phyloP scores from a whole-genome alignment of 2,888 invertebrate species.

The Syritta pipiens region DNA sequence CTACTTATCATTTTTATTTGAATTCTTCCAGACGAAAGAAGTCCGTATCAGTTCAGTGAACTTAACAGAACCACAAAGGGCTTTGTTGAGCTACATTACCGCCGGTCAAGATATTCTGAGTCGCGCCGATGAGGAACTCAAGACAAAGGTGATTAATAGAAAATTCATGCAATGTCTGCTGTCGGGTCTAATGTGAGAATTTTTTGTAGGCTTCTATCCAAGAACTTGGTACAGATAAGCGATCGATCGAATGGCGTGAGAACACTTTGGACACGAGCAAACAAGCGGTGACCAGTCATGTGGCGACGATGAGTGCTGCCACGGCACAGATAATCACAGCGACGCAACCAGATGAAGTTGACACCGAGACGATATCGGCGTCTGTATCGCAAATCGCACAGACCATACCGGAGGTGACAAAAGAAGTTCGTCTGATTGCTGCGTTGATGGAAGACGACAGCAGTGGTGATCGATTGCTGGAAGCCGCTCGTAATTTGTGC shows the following conservation, averaged over 20 bases:
- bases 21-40: slow-evolving; percentile 77
- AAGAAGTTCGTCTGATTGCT: slow-evolving; percentile 89
- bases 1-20: not conserved
- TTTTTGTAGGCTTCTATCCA: slow-evolving; percentile 81
- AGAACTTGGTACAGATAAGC: slow-evolving; percentile 89
- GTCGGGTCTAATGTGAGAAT: not conserved
- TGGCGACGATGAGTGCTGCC: slow-evolving; percentile 99
- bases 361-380: slow-evolving; percentile 96
- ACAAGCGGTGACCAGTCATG: slow-evolving; percentile 97
- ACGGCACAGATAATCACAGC: slow-evolving; percentile 98
- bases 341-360: slow-evolving; percentile 93
- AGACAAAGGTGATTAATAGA: slow-evolving; percentile 77
- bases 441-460: slow-evolving; percentile 94
- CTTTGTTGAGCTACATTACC: slow-evolving; percentile 93
- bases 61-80: slow-evolving; percentile 94
- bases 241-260: slow-evolving; percentile 95
- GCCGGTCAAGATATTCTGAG: slow-evolving; percentile 93
- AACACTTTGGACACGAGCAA: slow-evolving; percentile 96
- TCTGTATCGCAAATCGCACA: slow-evolving; percentile 98
- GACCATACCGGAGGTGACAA: slow-evolving; percentile 97
- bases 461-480: slow-evolving; percentile 91
- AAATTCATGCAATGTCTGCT: not conserved
- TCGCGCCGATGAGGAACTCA: slow-evolving; percentile 89
- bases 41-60: slow-evolving; percentile 88
- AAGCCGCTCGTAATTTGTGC: slow-evolving; percentile 95